phyloP scores from a whole-genome alignment of 2,888 invertebrate genomes.

The Tetramorium bicarinatum region DNA sequence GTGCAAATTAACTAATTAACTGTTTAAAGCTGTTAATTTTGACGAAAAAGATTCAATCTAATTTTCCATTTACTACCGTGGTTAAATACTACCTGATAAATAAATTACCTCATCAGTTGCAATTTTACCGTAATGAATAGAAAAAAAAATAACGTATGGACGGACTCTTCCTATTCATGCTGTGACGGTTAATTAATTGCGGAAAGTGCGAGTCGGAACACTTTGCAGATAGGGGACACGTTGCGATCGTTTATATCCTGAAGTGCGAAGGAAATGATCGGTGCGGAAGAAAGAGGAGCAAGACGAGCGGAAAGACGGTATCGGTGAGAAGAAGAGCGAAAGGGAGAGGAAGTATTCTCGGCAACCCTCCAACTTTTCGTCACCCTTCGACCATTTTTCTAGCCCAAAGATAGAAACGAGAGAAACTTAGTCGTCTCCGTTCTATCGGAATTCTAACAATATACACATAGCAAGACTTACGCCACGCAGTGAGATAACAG shows the following conservation, averaged over 20 bases:
- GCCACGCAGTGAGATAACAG: constrained; percentile 22
- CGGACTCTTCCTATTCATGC: background rate
- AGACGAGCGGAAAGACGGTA: constrained; percentile 33
- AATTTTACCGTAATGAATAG: background rate
- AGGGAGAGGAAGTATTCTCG: constrained; percentile 17
- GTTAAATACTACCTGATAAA: background rate
- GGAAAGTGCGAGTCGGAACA: background rate
- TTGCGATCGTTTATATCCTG: constrained; percentile 38
- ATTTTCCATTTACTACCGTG: background rate
- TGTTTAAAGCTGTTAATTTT: background rate
- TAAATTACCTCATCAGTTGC: background rate
- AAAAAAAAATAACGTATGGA: background rate
- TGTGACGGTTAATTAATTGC: constrained; percentile 30
- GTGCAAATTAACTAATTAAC: background rate
- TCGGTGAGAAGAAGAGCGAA: constrained; percentile 16
- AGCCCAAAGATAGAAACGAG: constrained; percentile 31
- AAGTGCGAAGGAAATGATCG: constrained; percentile 13
- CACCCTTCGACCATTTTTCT: constrained; percentile 43
- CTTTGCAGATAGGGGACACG: background rate
- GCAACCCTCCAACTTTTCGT: constrained; percentile 48
- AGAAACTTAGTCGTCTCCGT: constrained; percentile 14
- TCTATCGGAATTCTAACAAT: constrained; percentile 31
- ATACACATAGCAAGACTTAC: constrained; percentile 24
- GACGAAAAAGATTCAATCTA: background rate
- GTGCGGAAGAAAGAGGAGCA: constrained; percentile 1